These are phyloP conservation scores for Scalopus aquaticus DNA, from an alignment of 2,113 vertebrate genomes.

Conservation along the genomic window DNA sequence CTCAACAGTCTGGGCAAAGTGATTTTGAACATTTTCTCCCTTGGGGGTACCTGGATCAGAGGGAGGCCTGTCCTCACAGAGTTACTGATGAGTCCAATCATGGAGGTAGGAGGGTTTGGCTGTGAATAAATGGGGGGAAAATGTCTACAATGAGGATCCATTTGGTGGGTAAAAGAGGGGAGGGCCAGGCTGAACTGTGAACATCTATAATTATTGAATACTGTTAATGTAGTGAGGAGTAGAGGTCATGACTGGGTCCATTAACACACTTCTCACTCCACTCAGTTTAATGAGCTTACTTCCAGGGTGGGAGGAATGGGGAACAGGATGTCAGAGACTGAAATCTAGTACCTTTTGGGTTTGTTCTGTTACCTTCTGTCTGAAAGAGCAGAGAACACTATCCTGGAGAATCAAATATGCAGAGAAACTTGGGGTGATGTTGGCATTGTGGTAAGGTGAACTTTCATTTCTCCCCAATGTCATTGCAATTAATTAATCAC, in stretches of 20 bases:
- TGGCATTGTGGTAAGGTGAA: not conserved
- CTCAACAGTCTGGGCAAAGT: conserved; percentile 36
- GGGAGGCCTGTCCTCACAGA: not conserved
- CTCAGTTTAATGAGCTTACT: not conserved
- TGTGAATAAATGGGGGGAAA: not conserved
- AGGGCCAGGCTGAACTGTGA: not conserved
- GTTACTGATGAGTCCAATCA: conserved; percentile 34
- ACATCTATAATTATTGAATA: not conserved
- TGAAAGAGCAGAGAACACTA: not conserved
- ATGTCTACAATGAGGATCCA: not conserved
- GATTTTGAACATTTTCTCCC: conserved; percentile 64
- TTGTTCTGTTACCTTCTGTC: not conserved
- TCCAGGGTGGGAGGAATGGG: not conserved
- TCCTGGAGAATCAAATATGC: not conserved
- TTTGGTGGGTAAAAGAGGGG: not conserved
- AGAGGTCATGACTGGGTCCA: not conserved
- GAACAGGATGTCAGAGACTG: not conserved
- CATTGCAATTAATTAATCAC: conserved; percentile 39
- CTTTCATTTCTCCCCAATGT: not conserved
- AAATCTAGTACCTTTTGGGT: not conserved
- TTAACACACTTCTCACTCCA: not conserved
- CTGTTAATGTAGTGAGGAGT: not conserved
- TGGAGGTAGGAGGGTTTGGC: not conserved
- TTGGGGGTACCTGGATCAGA: not conserved
- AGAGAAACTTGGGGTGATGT: conserved; percentile 5